Evolutionary conservation across 2,113 vertebrate species (phyloP).

Genomic region (Tapirus terrestris): DNA sequence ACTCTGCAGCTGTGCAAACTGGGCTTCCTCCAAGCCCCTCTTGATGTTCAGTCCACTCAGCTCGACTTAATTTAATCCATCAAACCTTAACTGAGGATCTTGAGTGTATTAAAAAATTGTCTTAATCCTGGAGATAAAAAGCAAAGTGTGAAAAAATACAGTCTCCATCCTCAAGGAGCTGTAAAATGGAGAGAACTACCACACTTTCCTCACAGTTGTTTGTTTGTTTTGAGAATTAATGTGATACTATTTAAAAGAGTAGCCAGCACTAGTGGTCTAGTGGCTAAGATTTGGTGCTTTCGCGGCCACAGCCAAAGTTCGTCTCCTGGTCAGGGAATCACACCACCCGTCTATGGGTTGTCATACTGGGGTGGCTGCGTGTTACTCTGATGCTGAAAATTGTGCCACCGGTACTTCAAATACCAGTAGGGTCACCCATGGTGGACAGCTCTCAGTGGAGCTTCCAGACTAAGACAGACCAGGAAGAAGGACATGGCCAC

Average conservation of each 20-base stretch:
- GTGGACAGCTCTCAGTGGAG: too few species aligned
- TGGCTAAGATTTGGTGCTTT: too few species aligned
- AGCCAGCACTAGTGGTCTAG: too few species aligned
- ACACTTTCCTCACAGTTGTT: background rate
- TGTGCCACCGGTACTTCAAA: too few species aligned
- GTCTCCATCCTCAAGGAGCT: background rate
- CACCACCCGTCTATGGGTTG: too few species aligned
- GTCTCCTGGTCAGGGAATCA: too few species aligned
- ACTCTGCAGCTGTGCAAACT: background rate
- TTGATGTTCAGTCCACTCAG: background rate
- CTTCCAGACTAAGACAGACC: too few species aligned
- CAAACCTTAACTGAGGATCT: background rate
- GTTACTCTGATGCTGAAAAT: too few species aligned
- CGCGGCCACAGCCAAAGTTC: too few species aligned
- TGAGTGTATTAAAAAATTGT: background rate
- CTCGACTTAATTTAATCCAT: slow-evolving; percentile 43
- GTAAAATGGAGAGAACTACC: background rate
- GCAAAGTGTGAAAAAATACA: background rate
- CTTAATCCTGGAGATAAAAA: background rate
- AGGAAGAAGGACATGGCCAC: too few species aligned
- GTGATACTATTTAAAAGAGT: background rate
- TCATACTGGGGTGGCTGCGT: too few species aligned
- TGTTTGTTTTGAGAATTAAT: slow-evolving; percentile 25
- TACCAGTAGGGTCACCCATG: too few species aligned
- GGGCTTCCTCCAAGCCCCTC: background rate